Evolutionary conservation across 2,797 vertebrate species (phyloP).

Genomic region (Triplophysa yarkandensis): DNA sequence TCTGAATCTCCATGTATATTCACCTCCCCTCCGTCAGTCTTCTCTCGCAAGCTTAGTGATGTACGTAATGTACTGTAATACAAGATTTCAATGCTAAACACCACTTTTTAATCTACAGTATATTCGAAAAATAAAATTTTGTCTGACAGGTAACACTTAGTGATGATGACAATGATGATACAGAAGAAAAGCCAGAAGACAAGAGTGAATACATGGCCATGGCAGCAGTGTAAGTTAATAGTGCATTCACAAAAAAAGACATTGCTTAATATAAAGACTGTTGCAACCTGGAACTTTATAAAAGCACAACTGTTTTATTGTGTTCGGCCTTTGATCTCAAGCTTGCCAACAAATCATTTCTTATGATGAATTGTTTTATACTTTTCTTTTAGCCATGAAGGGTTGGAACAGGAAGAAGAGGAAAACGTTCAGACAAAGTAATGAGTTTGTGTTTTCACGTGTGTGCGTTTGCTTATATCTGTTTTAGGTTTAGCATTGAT

Average conservation of each 20-base stretch:
- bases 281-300: too few species aligned
- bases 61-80: not conserved
- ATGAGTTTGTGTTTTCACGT: not conserved
- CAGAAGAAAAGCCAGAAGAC: not conserved
- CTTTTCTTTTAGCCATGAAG: not conserved
- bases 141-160: constrained; percentile 1
- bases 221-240: constrained; percentile 67
- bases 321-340: too few species aligned
- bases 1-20: not conserved
- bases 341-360: too few species aligned
- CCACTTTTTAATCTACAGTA: too few species aligned
- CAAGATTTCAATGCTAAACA: not conserved
- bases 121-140: not conserved
- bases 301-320: too few species aligned
- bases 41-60: constrained; percentile 22
- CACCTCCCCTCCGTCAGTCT: not conserved
- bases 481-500: too few species aligned
- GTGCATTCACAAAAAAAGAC: too few species aligned
- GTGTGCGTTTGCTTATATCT: too few species aligned
- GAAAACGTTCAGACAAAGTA: constrained; percentile 7
- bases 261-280: too few species aligned
- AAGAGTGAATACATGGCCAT: constrained; percentile 20
- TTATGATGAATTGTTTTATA: not conserved
- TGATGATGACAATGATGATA: constrained; percentile 23
- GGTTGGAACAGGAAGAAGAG: not conserved